Base-by-base conservation (phyloP, 2,113 vertebrate genomes). In the Tenrec ecaudatus region DNA sequence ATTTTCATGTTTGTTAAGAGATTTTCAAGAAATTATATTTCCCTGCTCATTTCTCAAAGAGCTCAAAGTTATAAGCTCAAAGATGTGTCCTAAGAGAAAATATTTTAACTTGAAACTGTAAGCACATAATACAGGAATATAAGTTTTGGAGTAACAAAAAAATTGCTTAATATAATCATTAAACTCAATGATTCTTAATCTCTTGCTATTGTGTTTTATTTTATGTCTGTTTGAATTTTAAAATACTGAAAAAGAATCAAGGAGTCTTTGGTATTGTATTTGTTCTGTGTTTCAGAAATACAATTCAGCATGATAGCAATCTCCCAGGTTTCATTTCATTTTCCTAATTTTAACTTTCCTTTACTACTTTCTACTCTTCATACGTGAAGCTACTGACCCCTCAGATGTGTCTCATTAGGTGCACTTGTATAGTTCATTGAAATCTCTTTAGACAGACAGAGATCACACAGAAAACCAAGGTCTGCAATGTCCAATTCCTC, bases 351-450 rank as follows among this genome's bases (percentile, higher is more conserved):
- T 0, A 76, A 94, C 27, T 95, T 96, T 77, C 31, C 36, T 17
- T 86, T 90, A 22, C 82, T 88, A 88, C 82, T 33, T 82, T 94
- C 4, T 91, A 90, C 38, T 93, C 66, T 75, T 93, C 19, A 27
- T 79, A 38, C 82, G 86, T 91, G 76, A 84, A 88, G 86, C 73
- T 83, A 62, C 86, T 93, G 93, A 93, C 88, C 86, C 82, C 94
- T 93, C 22, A 82, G 86, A 84, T 90, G 68, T 95, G 76, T 85
- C 91, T 96, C 93, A 88, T 94, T 97, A 96, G 82, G 53, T 95
- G 53, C 71, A 58, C 94, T 89, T 78, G 86, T 88, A 68, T 58
- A 76, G 75, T 94, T 96, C 93, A 92, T 94, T 97, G 91, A 83
- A 86, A 60, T 85, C 80, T 82, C 88, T 47, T 94, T 79, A 90